Evolutionary conservation across 2,113 vertebrate genomes (phyloP).

Genomic region (Lethenteron camtschaticum): DNA sequence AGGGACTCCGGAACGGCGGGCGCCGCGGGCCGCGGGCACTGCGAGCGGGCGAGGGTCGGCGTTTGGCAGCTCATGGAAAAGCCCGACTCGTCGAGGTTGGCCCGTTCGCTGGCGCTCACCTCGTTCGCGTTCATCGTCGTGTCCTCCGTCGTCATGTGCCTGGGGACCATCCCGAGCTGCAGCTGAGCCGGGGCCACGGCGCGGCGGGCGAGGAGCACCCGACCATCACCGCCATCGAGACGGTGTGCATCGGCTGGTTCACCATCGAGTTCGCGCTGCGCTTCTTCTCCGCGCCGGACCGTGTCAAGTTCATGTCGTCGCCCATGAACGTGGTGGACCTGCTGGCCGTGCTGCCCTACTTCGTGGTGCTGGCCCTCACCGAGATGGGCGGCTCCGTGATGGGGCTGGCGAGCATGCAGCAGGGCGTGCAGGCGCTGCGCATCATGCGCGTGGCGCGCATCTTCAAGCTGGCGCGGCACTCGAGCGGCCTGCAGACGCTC

Average conservation of each 20-base stretch:
- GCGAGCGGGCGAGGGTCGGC: slow-evolving; percentile 47
- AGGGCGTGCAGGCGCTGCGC: slow-evolving; percentile 68
- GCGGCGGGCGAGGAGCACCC: slow-evolving; percentile 72
- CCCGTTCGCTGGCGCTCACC: slow-evolving; percentile 49
- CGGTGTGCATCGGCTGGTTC: slow-evolving; percentile 77
- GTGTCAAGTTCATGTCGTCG: slow-evolving; percentile 51
- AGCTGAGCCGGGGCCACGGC: slow-evolving; percentile 43
- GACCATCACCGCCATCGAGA: slow-evolving; percentile 62
- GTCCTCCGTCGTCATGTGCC: slow-evolving; percentile 74
- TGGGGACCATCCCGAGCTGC: slow-evolving; percentile 82
- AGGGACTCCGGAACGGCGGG: slow-evolving; percentile 45
- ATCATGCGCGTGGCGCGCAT: slow-evolving; percentile 76
- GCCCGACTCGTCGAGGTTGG: slow-evolving; percentile 56
- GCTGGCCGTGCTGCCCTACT: slow-evolving; percentile 73
- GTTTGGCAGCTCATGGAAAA: slow-evolving; percentile 90
- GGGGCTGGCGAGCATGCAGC: slow-evolving; percentile 72
- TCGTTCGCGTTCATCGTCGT: slow-evolving; percentile 69
- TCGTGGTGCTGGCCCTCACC: slow-evolving; percentile 59
- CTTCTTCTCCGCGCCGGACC: slow-evolving; percentile 58
- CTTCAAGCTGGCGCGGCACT: slow-evolving; percentile 84
- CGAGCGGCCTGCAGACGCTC: slow-evolving; percentile 68
- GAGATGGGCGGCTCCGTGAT: slow-evolving; percentile 61
- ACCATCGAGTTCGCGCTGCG: slow-evolving; percentile 67
- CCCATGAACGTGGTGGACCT: slow-evolving; percentile 87
- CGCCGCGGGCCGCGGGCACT: slow-evolving; percentile 34